phyloP scores from a whole-genome alignment of 1,140 invertebrate genomes.

The Eurosta solidaginis region DNA sequence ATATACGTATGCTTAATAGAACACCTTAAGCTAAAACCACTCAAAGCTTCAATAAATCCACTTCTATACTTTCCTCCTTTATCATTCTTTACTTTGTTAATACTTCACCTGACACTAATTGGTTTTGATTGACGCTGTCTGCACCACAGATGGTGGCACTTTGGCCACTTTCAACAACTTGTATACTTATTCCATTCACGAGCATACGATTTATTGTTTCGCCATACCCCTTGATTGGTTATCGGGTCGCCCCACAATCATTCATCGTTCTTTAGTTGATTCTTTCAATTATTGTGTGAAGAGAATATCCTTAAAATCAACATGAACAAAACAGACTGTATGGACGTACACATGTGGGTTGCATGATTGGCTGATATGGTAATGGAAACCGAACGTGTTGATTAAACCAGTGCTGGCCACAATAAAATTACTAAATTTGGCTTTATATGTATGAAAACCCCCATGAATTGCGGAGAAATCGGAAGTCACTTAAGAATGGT shows the following conservation, averaged over 20 bases:
- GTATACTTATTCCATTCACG: not conserved
- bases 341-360: not conserved
- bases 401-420: too few relatives aligned
- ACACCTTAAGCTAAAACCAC: not conserved
- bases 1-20: not conserved
- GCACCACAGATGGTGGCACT: constrained; percentile 12
- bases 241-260: not conserved
- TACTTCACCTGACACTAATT: constrained; percentile 18
- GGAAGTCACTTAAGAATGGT: too few relatives aligned
- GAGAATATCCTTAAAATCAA: not conserved
- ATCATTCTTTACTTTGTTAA: not conserved
- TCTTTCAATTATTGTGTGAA: constrained; percentile 8
- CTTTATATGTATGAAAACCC: too few relatives aligned
- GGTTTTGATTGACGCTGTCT: constrained; percentile 22
- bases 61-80: not conserved
- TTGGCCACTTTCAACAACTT: constrained; percentile 7
- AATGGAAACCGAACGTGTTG: not conserved
- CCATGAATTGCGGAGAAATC: too few relatives aligned
- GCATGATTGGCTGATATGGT: not conserved
- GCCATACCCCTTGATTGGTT: not conserved
- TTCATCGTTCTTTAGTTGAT: not conserved
- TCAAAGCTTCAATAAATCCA: constrained; percentile 20
- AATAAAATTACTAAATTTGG: too few relatives aligned
- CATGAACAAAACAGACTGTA: not conserved
- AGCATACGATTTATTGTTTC: too few relatives aligned